Evolutionary conservation across 2,888 invertebrate genomes (phyloP).

Genomic region (Acronicta aceris): DNA sequence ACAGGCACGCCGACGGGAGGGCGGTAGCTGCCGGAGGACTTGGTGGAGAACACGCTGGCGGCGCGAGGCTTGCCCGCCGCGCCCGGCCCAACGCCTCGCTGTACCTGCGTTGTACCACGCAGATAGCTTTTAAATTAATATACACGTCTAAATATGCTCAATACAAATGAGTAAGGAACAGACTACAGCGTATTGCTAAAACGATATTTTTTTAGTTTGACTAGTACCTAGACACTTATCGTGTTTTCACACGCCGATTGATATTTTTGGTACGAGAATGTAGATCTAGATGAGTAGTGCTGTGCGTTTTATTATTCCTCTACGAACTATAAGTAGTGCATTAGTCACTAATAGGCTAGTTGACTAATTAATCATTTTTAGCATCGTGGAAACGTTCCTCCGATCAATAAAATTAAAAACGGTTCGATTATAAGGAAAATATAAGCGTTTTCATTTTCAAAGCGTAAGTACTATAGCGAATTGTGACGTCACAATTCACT

Average conservation of each 20-base stretch:
- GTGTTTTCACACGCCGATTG: too few relatives aligned
- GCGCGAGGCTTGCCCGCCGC: constrained; percentile 92
- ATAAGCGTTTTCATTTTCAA: too few relatives aligned
- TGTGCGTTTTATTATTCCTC: constrained; percentile 10
- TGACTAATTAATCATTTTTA: too few relatives aligned
- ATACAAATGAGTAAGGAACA: constrained; percentile 6
- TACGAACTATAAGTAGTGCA: constrained; percentile 9
- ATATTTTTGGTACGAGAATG: too few relatives aligned
- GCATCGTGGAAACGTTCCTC: too few relatives aligned
- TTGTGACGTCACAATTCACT: too few relatives aligned
- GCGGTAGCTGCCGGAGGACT: constrained; percentile 96
- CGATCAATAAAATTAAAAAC: too few relatives aligned
- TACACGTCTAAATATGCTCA: background rate
- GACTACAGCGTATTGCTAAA: too few relatives aligned
- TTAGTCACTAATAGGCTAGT: background rate
- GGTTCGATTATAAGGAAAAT: too few relatives aligned
- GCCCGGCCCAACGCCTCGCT: constrained; percentile 54
- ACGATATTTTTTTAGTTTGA: too few relatives aligned
- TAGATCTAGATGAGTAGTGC: background rate
- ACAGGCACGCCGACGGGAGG: constrained; percentile 93
- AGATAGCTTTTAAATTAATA: constrained; percentile 11
- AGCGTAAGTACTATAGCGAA: too few relatives aligned
- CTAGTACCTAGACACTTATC: too few relatives aligned
- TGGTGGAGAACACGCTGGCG: constrained; percentile 97
- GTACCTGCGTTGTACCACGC: constrained; percentile 81